Base-by-base conservation (phyloP, 2,113 vertebrate genomes). In the Engystomops pustulosus region DNA sequence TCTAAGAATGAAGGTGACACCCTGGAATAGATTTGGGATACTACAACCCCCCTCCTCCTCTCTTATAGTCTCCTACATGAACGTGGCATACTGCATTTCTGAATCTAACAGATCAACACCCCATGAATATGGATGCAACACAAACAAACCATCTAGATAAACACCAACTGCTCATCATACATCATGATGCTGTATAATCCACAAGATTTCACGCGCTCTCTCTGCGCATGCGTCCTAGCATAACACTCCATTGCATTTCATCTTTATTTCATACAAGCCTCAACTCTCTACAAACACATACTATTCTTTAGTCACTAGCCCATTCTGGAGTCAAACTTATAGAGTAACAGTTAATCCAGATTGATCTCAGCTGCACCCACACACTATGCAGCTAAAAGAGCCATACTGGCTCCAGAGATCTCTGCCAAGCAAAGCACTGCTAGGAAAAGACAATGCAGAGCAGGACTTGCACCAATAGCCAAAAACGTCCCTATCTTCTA, bases 181-280 rank as follows among this genome's bases (percentile, higher is more conserved):
- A 70, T 67, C 79, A 81, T 71, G 32, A 78, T 60, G 32, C 53
- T 34, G 47, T 51, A 68, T 70, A 55, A 81, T 36, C 67, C 27
- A 32, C 67, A 9, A 2, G 47, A 80, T 11, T 9, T 18, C 18
- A 20, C 23, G 12, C 11, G 12, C 11, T 69, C 9, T 20, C 17
- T 17, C 6, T 72, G 82, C 82, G 82, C 82, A 84, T 84, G 82
- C 71, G 82, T 76, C 12, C 25, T 60, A 25, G 58, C n/a, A 44
- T 36, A 34, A 25, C 12, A 47, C 38, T 72, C 14, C 11, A 72
- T 45, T 15, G 38, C 20, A 23, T 69, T 45, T 12, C 23, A 45
- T n/a, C n/a, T 41, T 71, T 71, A 23, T 25, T 71, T 44, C 36
- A 25, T 44, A 23, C 4, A 11, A 65, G 30, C 15, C 32, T 25